Conservation (phyloP, 2,113 vertebrate species). For the Narcine bancroftii region DNA sequence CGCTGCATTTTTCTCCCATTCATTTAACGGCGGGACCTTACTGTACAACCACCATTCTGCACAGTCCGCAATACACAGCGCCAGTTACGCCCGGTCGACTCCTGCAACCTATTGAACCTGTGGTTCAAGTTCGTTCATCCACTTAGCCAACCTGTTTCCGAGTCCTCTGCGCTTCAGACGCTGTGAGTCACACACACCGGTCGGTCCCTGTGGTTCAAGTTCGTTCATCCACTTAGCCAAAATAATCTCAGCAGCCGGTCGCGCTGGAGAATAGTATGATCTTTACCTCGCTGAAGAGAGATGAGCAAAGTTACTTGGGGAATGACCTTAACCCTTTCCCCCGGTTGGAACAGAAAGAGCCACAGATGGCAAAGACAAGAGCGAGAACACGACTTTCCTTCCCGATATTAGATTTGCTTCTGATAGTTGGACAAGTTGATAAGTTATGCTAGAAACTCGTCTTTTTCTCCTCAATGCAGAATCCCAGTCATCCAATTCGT, state of each 20-base stretch:
- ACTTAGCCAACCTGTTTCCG: not conserved
- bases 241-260: not conserved
- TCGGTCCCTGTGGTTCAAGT: not conserved
- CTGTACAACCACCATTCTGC: too few species aligned
- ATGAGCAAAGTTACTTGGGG: not conserved
- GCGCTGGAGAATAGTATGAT: not conserved
- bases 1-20: not conserved
- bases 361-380: not conserved
- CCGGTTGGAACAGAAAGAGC: not conserved
- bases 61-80: too few species aligned
- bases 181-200: not conserved
- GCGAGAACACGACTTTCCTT: not conserved
- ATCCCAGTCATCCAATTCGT: not conserved
- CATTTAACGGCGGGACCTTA: not conserved
- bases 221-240: not conserved
- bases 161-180: not conserved
- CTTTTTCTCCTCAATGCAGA: not conserved
- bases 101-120: too few species aligned
- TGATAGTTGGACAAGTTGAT: not conserved
- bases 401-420: not conserved
- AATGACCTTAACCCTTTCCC: not conserved
- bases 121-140: not conserved
- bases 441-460: not conserved
- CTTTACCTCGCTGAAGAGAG: not conserved
- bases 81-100: too few species aligned